phyloP scores from a whole-genome alignment of 1,140 invertebrate species.

The Calephelis nemesis region DNA sequence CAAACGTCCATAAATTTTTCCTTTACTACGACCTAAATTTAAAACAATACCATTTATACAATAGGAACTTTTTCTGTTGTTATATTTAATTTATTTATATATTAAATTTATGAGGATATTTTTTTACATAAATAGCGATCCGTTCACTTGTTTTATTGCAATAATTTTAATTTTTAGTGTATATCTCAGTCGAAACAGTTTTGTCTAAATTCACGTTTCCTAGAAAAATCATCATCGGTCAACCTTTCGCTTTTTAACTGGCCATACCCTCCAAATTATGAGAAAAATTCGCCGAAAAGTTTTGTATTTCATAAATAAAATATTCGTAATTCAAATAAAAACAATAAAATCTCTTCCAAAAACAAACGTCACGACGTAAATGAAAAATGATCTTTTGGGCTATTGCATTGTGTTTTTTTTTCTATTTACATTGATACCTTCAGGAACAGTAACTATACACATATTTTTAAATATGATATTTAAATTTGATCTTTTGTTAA shows the following conservation, averaged over 20 bases:
- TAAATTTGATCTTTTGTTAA: background rate
- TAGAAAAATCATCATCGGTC: constrained; percentile 62
- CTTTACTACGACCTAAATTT: constrained; percentile 77
- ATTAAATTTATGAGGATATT: constrained; percentile 76
- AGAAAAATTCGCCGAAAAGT: constrained; percentile 64
- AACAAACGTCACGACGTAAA: constrained; percentile 61
- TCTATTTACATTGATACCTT: constrained; percentile 59
- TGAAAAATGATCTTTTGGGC: constrained; percentile 66
- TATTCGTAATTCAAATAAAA: constrained; percentile 43
- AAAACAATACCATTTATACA: constrained; percentile 78
- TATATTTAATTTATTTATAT: constrained; percentile 77
- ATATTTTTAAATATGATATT: background rate
- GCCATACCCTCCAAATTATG: constrained; percentile 62
- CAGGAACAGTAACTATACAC: constrained; percentile 29
- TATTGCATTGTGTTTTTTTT: constrained; percentile 72
- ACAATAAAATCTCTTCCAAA: constrained; percentile 46
- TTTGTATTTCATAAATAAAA: constrained; percentile 64
- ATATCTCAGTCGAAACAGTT: constrained; percentile 58
- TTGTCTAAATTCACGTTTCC: constrained; percentile 65
- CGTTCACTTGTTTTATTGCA: constrained; percentile 62
- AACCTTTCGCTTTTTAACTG: constrained; percentile 53
- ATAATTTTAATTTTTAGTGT: constrained; percentile 41
- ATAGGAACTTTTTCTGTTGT: constrained; percentile 78
- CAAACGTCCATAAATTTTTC: constrained; percentile 76
- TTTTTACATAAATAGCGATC: constrained; percentile 78